Conservation (phyloP, 2,888 invertebrate genomes). For the Beris morrisii region DNA sequence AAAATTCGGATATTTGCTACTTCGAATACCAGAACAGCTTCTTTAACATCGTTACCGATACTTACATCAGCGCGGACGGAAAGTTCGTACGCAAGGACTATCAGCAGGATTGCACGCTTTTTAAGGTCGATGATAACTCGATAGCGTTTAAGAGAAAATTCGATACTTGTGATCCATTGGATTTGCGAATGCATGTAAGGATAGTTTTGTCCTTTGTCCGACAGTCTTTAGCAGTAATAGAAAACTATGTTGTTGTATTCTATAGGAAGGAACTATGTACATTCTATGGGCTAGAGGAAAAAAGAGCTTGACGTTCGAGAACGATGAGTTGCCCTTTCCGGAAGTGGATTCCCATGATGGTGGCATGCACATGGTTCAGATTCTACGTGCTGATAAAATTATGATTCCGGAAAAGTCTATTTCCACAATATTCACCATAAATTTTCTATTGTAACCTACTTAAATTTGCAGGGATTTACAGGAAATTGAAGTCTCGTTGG, state of each 20-base stretch:
- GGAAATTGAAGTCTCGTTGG: conserved; percentile 64
- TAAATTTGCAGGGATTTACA: conserved; percentile 55
- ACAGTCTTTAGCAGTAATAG: background rate
- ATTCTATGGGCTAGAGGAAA: conserved; percentile 80
- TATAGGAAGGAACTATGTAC: conserved; percentile 85
- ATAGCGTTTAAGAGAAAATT: conserved; percentile 78
- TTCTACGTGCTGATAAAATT: conserved; percentile 58
- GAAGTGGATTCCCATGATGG: conserved; percentile 58
- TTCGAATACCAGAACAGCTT: conserved; percentile 65
- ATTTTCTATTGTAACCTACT: conserved; percentile 4
- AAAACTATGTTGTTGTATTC: conserved; percentile 38
- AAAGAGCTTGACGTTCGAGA: conserved; percentile 63
- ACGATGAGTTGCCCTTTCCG: conserved; percentile 52
- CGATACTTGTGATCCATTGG: conserved; percentile 79
- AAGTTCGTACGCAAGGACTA: conserved; percentile 65
- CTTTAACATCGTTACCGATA: conserved; percentile 65
- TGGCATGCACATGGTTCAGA: conserved; percentile 78
- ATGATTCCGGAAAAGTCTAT: conserved; percentile 53
- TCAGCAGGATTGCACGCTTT: conserved; percentile 72
- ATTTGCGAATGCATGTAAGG: conserved; percentile 57
- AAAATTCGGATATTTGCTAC: conserved; percentile 79
- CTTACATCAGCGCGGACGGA: conserved; percentile 69
- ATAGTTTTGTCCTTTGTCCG: conserved; percentile 9
- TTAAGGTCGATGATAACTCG: conserved; percentile 63
- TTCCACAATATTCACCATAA: background rate